A percentile compares a stretch with the other conserved stretches of the same genome.
These are phyloP conservation scores for Lissocephala sabroskyi DNA, from an alignment of 2,888 invertebrate genomes.

Conservation along the genomic window DNA sequence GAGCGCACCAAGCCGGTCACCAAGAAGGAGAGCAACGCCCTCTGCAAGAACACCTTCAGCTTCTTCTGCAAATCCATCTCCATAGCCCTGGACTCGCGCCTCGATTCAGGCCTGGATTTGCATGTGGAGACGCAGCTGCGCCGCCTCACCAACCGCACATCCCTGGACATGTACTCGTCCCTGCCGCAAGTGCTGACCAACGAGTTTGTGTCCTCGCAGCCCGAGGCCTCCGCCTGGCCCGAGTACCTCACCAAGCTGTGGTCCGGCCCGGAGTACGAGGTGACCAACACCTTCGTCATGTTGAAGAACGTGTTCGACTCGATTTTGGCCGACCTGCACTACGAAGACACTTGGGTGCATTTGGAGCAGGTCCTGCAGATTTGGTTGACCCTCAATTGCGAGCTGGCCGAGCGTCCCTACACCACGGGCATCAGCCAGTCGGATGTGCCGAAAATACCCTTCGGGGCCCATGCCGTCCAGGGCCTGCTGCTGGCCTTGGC, in stretches of 20 bases:
- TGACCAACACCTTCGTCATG: slow-evolving; percentile 76
- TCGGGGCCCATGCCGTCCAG: slow-evolving; percentile 78
- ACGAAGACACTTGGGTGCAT: slow-evolving; percentile 81
- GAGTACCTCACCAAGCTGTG: slow-evolving; percentile 73
- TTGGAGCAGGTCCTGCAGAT: slow-evolving; percentile 88
- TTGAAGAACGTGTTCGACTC: slow-evolving; percentile 80
- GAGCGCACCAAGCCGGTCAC: slow-evolving; percentile 77
- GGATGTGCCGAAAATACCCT: slow-evolving; percentile 77
- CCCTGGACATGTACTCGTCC: slow-evolving; percentile 70
- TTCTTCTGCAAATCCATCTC: slow-evolving; percentile 75
- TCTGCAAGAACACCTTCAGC: slow-evolving; percentile 71
- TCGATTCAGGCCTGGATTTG: slow-evolving; percentile 86
- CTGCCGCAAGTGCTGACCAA: slow-evolving; percentile 69
- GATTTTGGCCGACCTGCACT: slow-evolving; percentile 79
- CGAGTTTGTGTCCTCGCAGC: slow-evolving; percentile 66
- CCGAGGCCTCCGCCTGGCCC: slow-evolving; percentile 72
- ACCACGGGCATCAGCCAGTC: slow-evolving; percentile 76
- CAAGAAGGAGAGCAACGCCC: slow-evolving; percentile 72
- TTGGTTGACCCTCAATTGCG: slow-evolving; percentile 88
- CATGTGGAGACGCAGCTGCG: slow-evolving; percentile 83
- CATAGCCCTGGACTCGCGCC: slow-evolving; percentile 82
- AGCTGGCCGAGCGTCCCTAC: slow-evolving; percentile 70
- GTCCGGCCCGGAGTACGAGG: slow-evolving; percentile 74
- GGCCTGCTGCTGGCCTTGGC: slow-evolving; percentile 79
- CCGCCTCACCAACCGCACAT: slow-evolving; percentile 79